A percentile compares a stretch with the other conserved stretches of the same genome.
These are phyloP conservation scores for Hyperoplus lanceolatus DNA, from an alignment of 2,797 vertebrate genomes.

Conservation along the genomic window DNA sequence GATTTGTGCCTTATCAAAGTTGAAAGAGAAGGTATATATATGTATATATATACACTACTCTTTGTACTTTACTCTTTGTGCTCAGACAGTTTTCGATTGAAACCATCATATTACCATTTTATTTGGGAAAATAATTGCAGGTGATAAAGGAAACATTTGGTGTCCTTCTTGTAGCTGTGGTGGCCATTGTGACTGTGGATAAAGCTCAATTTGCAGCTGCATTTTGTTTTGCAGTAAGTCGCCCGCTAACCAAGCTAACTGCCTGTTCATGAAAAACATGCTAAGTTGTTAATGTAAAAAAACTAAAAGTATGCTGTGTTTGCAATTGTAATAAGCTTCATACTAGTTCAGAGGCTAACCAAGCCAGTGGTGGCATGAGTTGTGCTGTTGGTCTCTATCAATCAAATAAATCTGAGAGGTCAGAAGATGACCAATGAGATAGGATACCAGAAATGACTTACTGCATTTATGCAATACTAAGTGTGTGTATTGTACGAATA, in stretches of 20 bases:
- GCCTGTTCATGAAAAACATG: not conserved
- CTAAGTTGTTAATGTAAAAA: no score
- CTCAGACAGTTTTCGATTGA: not conserved
- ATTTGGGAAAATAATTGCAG: not conserved
- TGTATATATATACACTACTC: not conserved
- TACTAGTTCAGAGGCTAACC: no score
- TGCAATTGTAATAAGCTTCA: no score
- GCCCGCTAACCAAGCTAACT: not conserved
- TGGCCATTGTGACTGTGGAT: not conserved
- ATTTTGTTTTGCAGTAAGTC: not conserved
- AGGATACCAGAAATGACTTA: not conserved
- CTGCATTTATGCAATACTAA: not conserved
- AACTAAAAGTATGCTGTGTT: no score
- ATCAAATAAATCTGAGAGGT: no score
- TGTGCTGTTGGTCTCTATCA: no score
- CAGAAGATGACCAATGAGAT: not conserved
- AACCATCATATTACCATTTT: not conserved
- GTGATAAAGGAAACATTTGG: not conserved
- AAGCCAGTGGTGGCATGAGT: no score
- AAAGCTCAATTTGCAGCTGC: not conserved
- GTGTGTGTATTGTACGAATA: not conserved
- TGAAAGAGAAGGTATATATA: not conserved
- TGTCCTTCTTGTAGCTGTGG: not conserved
- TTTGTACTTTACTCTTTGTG: not conserved
- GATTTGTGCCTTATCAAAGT: constrained; percentile 22